These are phyloP conservation scores for Sarcoramphus papa DNA, from an alignment of 2,797 vertebrate genomes.

Conservation along the genomic window DNA sequence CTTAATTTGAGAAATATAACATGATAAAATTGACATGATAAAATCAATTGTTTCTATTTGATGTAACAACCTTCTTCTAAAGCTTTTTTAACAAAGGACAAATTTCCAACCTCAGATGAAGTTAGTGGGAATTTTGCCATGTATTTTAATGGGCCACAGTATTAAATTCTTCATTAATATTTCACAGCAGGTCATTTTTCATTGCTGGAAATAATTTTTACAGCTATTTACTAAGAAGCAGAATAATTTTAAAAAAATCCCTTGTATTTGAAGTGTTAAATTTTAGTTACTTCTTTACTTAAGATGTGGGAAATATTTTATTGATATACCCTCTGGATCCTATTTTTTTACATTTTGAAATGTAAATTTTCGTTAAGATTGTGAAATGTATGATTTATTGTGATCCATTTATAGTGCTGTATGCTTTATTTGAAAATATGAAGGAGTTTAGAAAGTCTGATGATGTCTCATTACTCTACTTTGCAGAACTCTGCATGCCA, in stretches of 20 bases:
- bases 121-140: not conserved
- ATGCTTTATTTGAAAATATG: not conserved
- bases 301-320: not conserved
- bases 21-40: not conserved
- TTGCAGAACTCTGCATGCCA: not conserved
- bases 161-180: not conserved
- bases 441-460: not conserved
- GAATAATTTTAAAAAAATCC: not conserved
- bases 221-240: not conserved
- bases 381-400: not conserved
- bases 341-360: not conserved
- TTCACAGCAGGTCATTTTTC: not conserved
- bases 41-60: not conserved
- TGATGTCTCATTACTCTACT: not conserved
- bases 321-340: not conserved
- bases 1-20: not conserved
- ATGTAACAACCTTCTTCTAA: not conserved
- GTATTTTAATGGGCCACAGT: not conserved
- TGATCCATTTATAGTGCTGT: not conserved
- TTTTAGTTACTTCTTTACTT: not conserved
- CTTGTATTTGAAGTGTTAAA: not conserved
- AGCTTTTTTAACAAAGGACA: not conserved
- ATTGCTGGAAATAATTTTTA: not conserved
- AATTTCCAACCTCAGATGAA: not conserved
- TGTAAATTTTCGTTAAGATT: not conserved